Evolutionary conservation across 2,113 vertebrate species (phyloP), one percentile per base, ranked within the genome.

Genomic region (Donacobius atricapilla): DNA sequence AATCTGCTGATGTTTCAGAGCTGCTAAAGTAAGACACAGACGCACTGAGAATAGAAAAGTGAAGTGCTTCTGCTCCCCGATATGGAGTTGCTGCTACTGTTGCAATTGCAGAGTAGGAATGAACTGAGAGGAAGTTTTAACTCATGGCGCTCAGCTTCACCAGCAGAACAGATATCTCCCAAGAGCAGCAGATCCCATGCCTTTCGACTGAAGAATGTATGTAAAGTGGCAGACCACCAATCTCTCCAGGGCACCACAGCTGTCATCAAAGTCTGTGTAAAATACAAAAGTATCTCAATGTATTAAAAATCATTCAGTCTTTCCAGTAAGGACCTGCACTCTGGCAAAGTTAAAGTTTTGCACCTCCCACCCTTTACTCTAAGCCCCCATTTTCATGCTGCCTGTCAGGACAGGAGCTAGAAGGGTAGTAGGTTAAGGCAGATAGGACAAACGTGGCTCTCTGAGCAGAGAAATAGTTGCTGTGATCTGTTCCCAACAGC

Each of bases 401-500:
- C 56, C 70, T 94, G 64, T 96, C 90, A 79, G 90, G 80, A 65
- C 37, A 60, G 19, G 13, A 77, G 72, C 61, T 93, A 66, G 65
- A 89, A 96, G 83, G 86, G 57, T 51, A 28, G 50, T 39, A 63
- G 87, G 73, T 86, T 56, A 82, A 88, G 60, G 50, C 72, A 93
- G 90, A 82, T 54, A 85, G 94, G 80, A 95, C 65, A 86, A 89
- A 93, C 1, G 48, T 28, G 60, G 70, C 44, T 68, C 81, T 33
- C 63, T 53, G 60, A 72, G 87, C n/a, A 17, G 89, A 72, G 83
- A 69, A 91, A 83, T 61, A 90, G 87, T 90, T 89, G 89, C 96
- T 96, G 95, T 95, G 96, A 96, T 98, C 96, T 97, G 89, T 97
- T 98, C 93, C 92, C 88, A 68, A 42, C 70, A 93, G 95, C 75